These are phyloP conservation scores for Polypedilum pembai DNA, from an alignment of 1,140 invertebrate species.

Conservation along the genomic window DNA sequence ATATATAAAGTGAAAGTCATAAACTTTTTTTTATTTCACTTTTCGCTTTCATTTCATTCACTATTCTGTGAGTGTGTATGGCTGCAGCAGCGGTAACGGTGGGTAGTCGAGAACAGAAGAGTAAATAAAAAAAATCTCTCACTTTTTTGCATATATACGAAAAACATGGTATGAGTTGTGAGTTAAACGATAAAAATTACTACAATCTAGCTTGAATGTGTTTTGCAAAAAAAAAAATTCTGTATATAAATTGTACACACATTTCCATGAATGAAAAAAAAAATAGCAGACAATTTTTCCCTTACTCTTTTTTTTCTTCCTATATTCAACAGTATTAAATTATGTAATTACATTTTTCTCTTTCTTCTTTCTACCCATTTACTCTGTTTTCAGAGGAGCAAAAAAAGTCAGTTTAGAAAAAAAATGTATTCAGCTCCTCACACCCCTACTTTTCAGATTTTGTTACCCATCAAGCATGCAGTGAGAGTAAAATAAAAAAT, in stretches of 20 bases:
- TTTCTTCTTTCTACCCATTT: not conserved
- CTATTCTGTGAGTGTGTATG: not conserved
- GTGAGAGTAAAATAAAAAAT: not conserved
- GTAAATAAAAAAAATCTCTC: conserved; percentile 18
- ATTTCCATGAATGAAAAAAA: not conserved
- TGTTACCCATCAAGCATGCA: not conserved
- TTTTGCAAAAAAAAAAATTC: not conserved
- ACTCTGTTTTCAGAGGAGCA: not conserved
- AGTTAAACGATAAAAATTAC: not conserved
- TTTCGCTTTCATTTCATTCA: conserved; percentile 24
- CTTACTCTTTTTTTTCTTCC: not conserved
- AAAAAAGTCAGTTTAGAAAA: conserved; percentile 3
- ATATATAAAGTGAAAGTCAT: conserved; percentile 19
- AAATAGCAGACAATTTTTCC: not conserved
- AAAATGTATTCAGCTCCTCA: not conserved
- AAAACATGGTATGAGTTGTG: not conserved
- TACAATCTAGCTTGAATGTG: conserved; percentile 16
- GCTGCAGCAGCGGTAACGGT: not conserved
- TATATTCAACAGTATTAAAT: conserved; percentile 14
- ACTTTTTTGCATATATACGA: conserved; percentile 3
- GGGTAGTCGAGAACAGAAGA: not conserved
- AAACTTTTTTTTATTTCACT: conserved; percentile 25
- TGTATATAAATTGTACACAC: not conserved
- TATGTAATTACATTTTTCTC: conserved; percentile 8
- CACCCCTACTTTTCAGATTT: not conserved